These are phyloP conservation scores for Xiphydria camelus DNA, from an alignment of 2,888 invertebrate species.

Conservation along the genomic window DNA sequence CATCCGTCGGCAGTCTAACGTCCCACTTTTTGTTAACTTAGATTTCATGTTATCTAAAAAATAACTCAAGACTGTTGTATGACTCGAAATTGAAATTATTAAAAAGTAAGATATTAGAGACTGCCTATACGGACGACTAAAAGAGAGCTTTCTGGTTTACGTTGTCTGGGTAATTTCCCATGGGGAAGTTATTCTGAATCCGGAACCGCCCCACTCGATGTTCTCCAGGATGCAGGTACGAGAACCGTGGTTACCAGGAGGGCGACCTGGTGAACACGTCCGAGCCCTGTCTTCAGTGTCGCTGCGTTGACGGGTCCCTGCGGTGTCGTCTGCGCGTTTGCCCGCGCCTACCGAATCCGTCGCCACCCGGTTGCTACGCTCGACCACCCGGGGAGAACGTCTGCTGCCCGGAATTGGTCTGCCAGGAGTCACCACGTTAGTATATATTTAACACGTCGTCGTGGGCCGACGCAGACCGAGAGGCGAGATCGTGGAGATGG, in stretches of 20 bases:
- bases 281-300: slow-evolving; percentile 79
- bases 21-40: no score
- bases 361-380: slow-evolving; percentile 72
- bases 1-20: no score
- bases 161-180: no score
- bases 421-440: slow-evolving; percentile 66
- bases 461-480: slow-evolving; percentile 17
- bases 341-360: slow-evolving; percentile 73
- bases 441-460: slow-evolving; percentile 31
- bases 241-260: slow-evolving; percentile 69
- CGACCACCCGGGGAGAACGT: slow-evolving; percentile 66
- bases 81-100: no score
- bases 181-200: no score
- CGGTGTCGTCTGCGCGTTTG: slow-evolving; percentile 79
- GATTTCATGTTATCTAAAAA: no score
- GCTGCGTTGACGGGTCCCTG: slow-evolving; percentile 72
- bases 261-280: slow-evolving; percentile 69
- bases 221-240: slow-evolving; percentile 75
- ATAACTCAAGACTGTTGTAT: no score
- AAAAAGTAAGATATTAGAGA: no score
- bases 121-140: no score
- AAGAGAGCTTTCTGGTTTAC: no score
- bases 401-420: slow-evolving; percentile 80
- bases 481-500: slow-evolving; percentile 15
- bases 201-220: no score